Percentiles rank a stretch among this genome's conserved stretches.
phyloP scores from a whole-genome alignment of 2,797 vertebrate species.

The Chelonia mydas region DNA sequence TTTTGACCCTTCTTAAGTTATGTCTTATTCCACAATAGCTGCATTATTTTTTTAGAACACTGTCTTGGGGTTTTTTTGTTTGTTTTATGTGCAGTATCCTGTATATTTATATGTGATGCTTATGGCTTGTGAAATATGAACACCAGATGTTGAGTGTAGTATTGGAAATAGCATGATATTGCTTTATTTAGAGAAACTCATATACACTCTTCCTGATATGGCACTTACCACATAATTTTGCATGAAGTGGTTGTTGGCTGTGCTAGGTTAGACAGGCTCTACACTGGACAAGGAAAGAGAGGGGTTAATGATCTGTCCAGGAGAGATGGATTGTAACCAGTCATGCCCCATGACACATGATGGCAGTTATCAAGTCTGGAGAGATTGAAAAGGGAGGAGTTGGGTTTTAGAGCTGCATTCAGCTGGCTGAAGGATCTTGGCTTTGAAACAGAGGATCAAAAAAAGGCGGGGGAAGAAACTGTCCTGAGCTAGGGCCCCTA shows the following conservation, averaged over 20 bases:
- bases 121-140: neutral
- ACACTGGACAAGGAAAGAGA: neutral
- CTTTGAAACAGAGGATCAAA: neutral
- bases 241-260: neutral
- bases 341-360: neutral
- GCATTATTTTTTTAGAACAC: neutral
- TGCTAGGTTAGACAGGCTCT: neutral
- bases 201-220: neutral
- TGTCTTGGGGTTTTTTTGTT: neutral
- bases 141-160: neutral
- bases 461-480: neutral
- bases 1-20: neutral
- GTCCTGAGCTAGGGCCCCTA: neutral
- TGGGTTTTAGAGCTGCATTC: no score
- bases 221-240: neutral
- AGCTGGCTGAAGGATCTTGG: neutral
- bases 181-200: neutral
- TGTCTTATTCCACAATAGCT: neutral
- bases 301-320: neutral
- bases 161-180: neutral
- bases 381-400: no score
- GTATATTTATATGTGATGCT: neutral
- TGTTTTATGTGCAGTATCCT: neutral
- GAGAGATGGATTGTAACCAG: neutral
- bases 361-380: no score